Conservation (phyloP, 2,797 vertebrate species). For the Steatocranus sp. region DNA sequence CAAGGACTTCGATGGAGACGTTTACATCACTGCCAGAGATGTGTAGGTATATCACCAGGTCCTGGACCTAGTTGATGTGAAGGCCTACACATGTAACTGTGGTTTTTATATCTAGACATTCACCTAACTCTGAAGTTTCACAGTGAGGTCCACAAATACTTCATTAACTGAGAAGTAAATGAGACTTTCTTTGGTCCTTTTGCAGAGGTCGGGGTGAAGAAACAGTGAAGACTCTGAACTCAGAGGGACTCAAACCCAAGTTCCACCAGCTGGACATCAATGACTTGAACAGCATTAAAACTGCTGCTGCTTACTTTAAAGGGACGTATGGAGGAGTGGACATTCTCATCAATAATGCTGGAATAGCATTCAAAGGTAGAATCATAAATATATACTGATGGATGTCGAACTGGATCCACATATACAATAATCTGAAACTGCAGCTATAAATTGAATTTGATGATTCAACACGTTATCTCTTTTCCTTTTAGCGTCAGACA, state of each 20-base stretch:
- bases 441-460: rapidly evolving
- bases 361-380: constrained; percentile 85
- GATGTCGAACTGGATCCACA: not conserved
- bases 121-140: not conserved
- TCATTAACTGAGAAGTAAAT: not conserved
- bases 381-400: not conserved
- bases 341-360: constrained; percentile 89
- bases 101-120: not conserved
- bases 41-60: too few relatives aligned
- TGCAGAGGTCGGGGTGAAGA: constrained; percentile 68
- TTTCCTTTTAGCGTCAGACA: constrained; percentile 58
- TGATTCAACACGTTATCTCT: not conserved
- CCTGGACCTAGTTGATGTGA: not conserved
- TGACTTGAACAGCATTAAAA: constrained; percentile 76
- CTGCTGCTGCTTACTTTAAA: constrained; percentile 75
- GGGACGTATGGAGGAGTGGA: constrained; percentile 80
- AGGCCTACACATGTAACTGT: not conserved
- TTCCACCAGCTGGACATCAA: constrained; percentile 89
- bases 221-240: constrained; percentile 73
- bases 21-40: constrained; percentile 84
- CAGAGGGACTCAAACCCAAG: constrained; percentile 72
- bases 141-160: not conserved
- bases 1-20: constrained; percentile 75
- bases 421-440: not conserved
- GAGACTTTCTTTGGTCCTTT: rapidly evolving